Conservation (phyloP, 2,888 invertebrate species). For the Stenoptilia bipunctidactyla region DNA sequence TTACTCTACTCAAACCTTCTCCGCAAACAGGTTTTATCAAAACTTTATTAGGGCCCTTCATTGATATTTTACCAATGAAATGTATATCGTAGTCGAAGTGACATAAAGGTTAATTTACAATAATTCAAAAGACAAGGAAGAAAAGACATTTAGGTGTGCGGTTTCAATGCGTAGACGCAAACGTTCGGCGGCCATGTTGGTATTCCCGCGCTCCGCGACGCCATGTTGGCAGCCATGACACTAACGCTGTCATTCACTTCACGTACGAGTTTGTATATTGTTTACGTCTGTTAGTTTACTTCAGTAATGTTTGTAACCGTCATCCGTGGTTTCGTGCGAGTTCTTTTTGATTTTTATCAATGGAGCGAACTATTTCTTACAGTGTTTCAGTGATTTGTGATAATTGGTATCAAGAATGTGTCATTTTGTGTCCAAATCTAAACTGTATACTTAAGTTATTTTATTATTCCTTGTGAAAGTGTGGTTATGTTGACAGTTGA, state of each 20-base stretch:
- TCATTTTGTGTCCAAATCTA: slow-evolving; percentile 11
- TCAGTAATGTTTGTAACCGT: slow-evolving; percentile 38
- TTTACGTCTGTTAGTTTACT: slow-evolving; percentile 45
- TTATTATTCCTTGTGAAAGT: slow-evolving; percentile 36
- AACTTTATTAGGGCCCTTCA: no score
- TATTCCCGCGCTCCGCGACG: slow-evolving; percentile 4
- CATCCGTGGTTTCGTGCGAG: slow-evolving; percentile 19
- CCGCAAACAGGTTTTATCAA: no score
- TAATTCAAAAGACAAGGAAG: no score
- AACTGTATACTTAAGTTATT: slow-evolving; percentile 16
- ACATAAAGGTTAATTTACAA: no score
- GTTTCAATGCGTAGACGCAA: slow-evolving; percentile 17
- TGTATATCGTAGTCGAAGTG: no score
- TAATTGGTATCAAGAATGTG: slow-evolving; percentile 11
- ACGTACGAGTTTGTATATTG: slow-evolving; percentile 37
- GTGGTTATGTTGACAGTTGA: slow-evolving; percentile 50
- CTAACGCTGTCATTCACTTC: slow-evolving; percentile 33
- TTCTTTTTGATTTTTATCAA: slow-evolving; percentile 29
- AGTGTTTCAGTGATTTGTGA: slow-evolving; percentile 5
- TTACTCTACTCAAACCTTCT: no score
- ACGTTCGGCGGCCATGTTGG: slow-evolving; percentile 1
- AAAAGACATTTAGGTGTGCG: no score
- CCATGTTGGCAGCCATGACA: slow-evolving; percentile 22
- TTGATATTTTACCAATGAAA: no score
- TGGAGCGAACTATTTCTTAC: slow-evolving; percentile 26